These are phyloP conservation scores for Leptodactylus fuscus DNA, from an alignment of 2,113 vertebrate species.

Conservation along the genomic window DNA sequence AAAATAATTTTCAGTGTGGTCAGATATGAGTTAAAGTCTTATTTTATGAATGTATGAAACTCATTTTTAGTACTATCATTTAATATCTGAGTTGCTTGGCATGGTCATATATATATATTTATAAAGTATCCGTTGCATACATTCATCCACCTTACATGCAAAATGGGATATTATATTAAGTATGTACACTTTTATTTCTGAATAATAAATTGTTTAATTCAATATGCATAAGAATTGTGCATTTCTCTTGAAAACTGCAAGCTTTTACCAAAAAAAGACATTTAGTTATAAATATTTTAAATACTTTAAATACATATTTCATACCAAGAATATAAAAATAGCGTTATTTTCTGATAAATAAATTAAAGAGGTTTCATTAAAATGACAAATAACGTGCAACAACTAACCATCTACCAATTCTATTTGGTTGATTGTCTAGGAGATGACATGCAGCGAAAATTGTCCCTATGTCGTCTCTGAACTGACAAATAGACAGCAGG, in stretches of 20 bases:
- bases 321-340: conserved; percentile 87
- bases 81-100: conserved; percentile 60
- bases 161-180: conserved; percentile 67
- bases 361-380: conserved; percentile 78
- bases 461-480: conserved; percentile 73
- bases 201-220: conserved; percentile 74
- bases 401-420: conserved; percentile 76
- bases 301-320: conserved; percentile 78
- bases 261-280: conserved; percentile 78
- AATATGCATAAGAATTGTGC: conserved; percentile 71
- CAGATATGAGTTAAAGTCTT: not conserved
- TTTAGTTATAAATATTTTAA: conserved; percentile 82
- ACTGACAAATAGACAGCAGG: conserved; percentile 77
- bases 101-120: conserved; percentile 56
- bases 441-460: conserved; percentile 81
- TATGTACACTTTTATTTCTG: conserved; percentile 73
- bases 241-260: conserved; percentile 78
- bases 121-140: conserved; percentile 70
- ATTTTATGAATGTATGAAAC: conserved; percentile 18
- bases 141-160: conserved; percentile 80
- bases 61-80: not conserved
- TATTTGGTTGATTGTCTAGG: conserved; percentile 83
- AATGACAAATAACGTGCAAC: conserved; percentile 81
- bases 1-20: not conserved
- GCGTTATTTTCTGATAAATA: conserved; percentile 79